A percentile compares a stretch with the other conserved stretches of the same genome.
Conservation (phyloP, 2,797 vertebrate genomes). For the Morelia viridis region DNA sequence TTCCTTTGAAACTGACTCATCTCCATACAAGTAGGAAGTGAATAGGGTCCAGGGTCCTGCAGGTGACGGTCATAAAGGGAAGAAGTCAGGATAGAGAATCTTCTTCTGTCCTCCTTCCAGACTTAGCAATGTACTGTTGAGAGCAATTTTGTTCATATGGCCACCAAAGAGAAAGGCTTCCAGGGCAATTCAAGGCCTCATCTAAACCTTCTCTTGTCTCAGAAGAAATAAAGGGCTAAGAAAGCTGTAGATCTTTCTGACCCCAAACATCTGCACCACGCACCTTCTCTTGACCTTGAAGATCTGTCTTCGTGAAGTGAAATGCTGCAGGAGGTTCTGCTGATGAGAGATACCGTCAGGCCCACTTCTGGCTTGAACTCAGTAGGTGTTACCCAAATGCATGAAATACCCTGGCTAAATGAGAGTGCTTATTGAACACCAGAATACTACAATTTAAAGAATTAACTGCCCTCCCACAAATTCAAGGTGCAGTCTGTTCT, state of each 20-base stretch:
- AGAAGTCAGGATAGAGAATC: neutral
- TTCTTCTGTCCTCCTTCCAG: neutral
- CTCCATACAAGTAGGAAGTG: neutral
- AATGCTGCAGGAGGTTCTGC: neutral
- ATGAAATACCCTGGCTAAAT: neutral
- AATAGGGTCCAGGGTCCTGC: neutral
- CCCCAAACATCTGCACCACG: neutral
- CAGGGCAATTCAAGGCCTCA: fast-evolving
- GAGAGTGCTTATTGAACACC: neutral
- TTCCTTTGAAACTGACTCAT: neutral
- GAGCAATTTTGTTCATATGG: neutral
- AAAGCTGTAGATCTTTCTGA: neutral
- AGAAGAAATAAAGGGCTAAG: neutral
- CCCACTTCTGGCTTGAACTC: neutral
- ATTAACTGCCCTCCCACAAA: neutral
- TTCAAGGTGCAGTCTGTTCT: neutral
- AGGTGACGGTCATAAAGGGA: neutral
- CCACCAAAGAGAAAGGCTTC: neutral
- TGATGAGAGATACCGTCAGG: neutral
- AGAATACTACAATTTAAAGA: neutral
- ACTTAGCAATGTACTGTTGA: neutral
- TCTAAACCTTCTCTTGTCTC: neutral
- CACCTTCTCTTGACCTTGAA: neutral
- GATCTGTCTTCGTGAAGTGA: neutral
- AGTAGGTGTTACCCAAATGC: neutral